These are phyloP conservation scores for Bombus waltoni DNA, from an alignment of 1,140 invertebrate genomes.

Conservation along the genomic window DNA sequence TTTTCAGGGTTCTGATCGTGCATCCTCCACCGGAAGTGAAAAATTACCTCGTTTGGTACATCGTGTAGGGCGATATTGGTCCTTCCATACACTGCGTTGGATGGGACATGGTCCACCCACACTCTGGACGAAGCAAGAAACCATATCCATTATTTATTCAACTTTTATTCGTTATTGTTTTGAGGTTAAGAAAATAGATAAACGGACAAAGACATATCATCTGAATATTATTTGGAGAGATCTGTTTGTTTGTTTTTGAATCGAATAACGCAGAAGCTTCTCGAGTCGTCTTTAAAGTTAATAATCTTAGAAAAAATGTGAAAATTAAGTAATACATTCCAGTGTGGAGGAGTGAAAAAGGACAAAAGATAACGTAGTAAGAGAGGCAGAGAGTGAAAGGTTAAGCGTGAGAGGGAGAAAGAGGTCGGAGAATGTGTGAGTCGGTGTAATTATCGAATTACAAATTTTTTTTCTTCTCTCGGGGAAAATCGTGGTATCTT, in stretches of 20 bases:
- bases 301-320: neutral
- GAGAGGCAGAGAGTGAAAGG: slow-evolving; percentile 5
- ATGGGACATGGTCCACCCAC: neutral
- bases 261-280: neutral
- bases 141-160: neutral
- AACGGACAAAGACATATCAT: neutral
- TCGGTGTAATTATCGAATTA: slow-evolving; percentile 16
- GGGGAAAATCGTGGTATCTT: slow-evolving; percentile 60
- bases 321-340: neutral
- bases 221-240: too few species aligned
- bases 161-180: neutral
- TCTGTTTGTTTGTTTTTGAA: too few species aligned
- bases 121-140: neutral
- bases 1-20: neutral
- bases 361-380: neutral
- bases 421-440: slow-evolving; percentile 10
- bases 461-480: slow-evolving; percentile 53
- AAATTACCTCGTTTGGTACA: neutral
- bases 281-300: neutral
- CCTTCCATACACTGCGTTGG: too few species aligned
- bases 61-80: neutral
- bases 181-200: neutral
- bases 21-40: neutral
- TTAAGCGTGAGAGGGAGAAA: slow-evolving; percentile 28
- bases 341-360: neutral